These are phyloP conservation scores for Myotis vivesi DNA, from an alignment of 2,797 vertebrate genomes.

Conservation along the genomic window DNA sequence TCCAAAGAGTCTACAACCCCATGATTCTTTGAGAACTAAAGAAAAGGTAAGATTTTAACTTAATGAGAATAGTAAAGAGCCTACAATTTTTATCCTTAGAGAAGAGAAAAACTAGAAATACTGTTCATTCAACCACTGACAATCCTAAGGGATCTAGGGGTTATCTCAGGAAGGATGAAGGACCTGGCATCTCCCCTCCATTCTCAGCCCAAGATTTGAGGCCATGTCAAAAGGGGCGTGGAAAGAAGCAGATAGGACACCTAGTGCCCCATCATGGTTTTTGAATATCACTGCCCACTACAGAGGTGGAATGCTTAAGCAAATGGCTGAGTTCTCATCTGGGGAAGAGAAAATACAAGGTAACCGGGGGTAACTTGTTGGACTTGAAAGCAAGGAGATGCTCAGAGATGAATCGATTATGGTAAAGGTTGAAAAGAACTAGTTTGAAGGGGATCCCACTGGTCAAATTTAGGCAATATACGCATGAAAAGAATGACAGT, in stretches of 20 bases:
- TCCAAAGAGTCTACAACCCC: background rate
- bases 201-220: background rate
- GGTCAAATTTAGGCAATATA: background rate
- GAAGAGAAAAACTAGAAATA: background rate
- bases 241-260: background rate
- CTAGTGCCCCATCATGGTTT: background rate
- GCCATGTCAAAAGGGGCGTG: background rate
- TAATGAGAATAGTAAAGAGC: background rate
- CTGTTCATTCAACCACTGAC: background rate
- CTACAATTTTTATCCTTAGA: background rate
- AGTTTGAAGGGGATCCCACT: background rate
- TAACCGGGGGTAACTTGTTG: background rate
- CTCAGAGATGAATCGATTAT: background rate
- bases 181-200: background rate
- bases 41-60: background rate
- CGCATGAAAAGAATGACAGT: background rate
- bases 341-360: background rate
- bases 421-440: background rate
- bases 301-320: background rate
- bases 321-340: background rate
- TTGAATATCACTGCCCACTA: background rate
- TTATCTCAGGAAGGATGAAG: background rate
- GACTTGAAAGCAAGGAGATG: background rate
- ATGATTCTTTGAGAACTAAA: background rate
- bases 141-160: background rate